Evolutionary conservation across 2,797 vertebrate species (phyloP).

Genomic region (Ambastaia sidthimunki): DNA sequence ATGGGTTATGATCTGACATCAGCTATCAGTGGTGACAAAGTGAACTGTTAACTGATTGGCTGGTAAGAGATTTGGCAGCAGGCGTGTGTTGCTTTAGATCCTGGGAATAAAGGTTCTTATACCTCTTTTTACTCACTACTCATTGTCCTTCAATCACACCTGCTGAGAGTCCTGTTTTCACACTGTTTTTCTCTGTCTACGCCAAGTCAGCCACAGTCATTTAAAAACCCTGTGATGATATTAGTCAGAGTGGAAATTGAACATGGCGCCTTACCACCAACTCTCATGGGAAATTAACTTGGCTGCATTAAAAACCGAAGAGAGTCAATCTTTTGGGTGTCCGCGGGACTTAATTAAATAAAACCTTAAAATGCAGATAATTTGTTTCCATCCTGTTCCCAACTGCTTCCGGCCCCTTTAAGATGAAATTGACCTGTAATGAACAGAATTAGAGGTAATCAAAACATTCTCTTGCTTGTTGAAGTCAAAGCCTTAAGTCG

Average conservation of each 20-base stretch:
- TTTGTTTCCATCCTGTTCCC: conserved; percentile 34
- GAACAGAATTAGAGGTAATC: conserved; percentile 43
- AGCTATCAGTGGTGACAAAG: conserved; percentile 9
- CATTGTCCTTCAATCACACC: conserved; percentile 39
- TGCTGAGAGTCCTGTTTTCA: conserved; percentile 64
- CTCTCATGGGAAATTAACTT: conserved; percentile 72
- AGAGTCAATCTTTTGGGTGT: conserved; percentile 41
- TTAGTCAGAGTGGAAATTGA: conserved; percentile 60
- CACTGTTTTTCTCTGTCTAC: conserved; percentile 63
- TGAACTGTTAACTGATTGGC: background rate
- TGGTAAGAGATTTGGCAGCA: background rate
- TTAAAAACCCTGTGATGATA: conserved; percentile 39
- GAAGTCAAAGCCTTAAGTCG: too few relatives aligned
- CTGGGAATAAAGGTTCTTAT: conserved; percentile 61
- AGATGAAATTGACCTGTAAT: conserved; percentile 50
- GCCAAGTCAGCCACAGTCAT: conserved; percentile 53
- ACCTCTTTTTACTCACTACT: conserved; percentile 21
- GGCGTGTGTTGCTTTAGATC: conserved; percentile 29
- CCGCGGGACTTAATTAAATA: conserved; percentile 15
- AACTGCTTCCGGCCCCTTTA: conserved; percentile 26
- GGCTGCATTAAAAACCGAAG: conserved; percentile 44
- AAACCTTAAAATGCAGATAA: conserved; percentile 24
- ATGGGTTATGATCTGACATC: conserved; percentile 22
- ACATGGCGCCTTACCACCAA: conserved; percentile 67
- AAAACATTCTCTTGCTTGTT: conserved; percentile 10